Conservation (phyloP, 1,140 invertebrate species). For the Aradophagus sp. region DNA sequence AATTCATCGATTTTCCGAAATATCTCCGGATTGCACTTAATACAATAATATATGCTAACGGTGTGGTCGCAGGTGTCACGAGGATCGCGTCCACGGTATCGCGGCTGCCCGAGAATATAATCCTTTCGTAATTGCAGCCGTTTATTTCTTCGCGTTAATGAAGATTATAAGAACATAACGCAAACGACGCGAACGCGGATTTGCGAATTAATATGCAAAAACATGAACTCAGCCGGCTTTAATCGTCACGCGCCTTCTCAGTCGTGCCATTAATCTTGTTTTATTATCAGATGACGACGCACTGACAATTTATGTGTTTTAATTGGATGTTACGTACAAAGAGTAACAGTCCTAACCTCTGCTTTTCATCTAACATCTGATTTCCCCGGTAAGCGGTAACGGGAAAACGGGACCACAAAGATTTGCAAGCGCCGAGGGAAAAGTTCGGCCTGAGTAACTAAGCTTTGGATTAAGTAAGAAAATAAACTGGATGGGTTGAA, state of each 20-base stretch:
- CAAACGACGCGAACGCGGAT: not conserved
- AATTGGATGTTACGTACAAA: too few species aligned
- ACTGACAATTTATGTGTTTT: too few species aligned
- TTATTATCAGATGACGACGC: slow-evolving; percentile 1
- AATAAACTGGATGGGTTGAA: too few species aligned
- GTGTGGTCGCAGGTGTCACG: slow-evolving; percentile 33
- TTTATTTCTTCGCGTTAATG: slow-evolving; percentile 11
- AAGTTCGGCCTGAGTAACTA: too few species aligned
- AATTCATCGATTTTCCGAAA: slow-evolving; percentile 43
- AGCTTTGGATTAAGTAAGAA: too few species aligned
- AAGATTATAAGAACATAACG: slow-evolving; percentile 12
- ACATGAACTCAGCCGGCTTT: not conserved
- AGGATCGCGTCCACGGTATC: slow-evolving; percentile 18
- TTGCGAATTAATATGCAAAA: slow-evolving; percentile 8
- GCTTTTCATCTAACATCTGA: too few species aligned
- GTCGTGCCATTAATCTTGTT: slow-evolving; percentile 1
- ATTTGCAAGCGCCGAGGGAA: too few species aligned
- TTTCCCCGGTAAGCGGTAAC: too few species aligned
- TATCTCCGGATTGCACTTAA: slow-evolving; percentile 30
- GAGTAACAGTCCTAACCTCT: too few species aligned
- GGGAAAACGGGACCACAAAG: too few species aligned
- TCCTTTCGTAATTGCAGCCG: slow-evolving; percentile 19
- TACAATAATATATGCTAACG: slow-evolving; percentile 39
- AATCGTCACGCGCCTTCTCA: not conserved
- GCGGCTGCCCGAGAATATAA: slow-evolving; percentile 16